A percentile compares a stretch with the other conserved stretches of the same genome.
Conservation (phyloP, 2,797 vertebrate species). For the Echiichthys vipera region DNA sequence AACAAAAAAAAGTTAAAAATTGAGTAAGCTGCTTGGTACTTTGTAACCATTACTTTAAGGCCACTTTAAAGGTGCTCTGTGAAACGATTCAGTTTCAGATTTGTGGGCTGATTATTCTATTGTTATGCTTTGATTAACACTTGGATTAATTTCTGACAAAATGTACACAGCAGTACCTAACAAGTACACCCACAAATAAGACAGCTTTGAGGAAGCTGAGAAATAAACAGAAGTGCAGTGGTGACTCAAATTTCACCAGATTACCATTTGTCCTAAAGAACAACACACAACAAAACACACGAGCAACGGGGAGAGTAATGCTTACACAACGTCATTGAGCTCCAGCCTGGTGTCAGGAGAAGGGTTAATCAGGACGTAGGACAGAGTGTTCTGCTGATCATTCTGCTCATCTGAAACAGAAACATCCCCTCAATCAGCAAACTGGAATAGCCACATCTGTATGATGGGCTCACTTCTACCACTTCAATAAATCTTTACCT, state of each 20-base stretch:
- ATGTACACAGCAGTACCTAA: background rate
- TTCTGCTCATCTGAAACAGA: slow-evolving; percentile 91
- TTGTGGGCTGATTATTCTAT: no score
- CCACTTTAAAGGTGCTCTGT: no score
- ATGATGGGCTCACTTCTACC: background rate
- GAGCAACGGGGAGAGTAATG: slow-evolving; percentile 17
- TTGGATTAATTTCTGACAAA: background rate
- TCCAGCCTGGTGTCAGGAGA: slow-evolving; percentile 93
- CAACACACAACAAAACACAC: background rate
- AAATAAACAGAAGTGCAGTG: background rate
- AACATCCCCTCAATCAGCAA: slow-evolving; percentile 13
- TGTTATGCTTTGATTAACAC: background rate
- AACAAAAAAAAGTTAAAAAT: no score
- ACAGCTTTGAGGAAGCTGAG: background rate
- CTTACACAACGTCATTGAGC: slow-evolving; percentile 94
- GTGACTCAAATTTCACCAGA: slow-evolving; percentile 8
- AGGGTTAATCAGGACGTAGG: slow-evolving; percentile 95
- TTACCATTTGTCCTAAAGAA: background rate
- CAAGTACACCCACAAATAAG: background rate
- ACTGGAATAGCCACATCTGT: background rate
- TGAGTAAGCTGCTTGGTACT: no score
- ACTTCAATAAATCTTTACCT: slow-evolving; percentile 84
- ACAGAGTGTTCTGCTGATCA: slow-evolving; percentile 95
- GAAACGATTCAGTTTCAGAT: no score
- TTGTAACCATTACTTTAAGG: no score